Base-by-base conservation (phyloP, 1,140 invertebrate species). In the Cydia strobilella region DNA sequence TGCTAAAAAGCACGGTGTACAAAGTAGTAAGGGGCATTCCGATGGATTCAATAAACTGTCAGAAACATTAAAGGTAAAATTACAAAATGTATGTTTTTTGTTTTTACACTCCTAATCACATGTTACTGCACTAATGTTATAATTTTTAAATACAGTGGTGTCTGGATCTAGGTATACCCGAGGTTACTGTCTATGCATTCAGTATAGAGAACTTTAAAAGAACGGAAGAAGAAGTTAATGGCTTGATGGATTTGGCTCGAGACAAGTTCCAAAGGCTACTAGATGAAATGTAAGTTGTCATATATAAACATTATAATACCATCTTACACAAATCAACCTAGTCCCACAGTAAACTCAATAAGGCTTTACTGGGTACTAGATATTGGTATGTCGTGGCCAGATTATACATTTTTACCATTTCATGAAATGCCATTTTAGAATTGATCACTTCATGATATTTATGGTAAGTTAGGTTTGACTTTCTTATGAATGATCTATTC, bases 141-240 rank as follows among this genome's bases (percentile, higher is more conserved):
- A 15, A 18, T 63, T 15, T 80, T 42, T 54, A 75, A 15, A 83
- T 93, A 79, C 82, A 93, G 93, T 95, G 95, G 95, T 96, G 96
- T 84, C 85, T 95, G 73, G 95, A 96, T 84, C 89, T 96, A 73
- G 96, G 95, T 23, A 94, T 96, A 77, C 89, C 91, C 42, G 98
- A 99, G 95, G 98, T 99, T 0, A 99, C 99, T 9, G 97, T 99
- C 10, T 99, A 99, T 94, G 99, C 99, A 39, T 99, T 99, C 84
- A 99, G 98, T 90, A 99, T 99, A 90, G 99, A 99, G 94, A 99
- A 99, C 93, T 99, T 99, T 86, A 99, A 99, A 93, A 94, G 99
- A 75, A 96, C 95, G 72, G 90, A 96, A 88, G 96, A 99, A 77
- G 99, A 99, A 95, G 98, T 99, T 0, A 95, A 97, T 82, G 95